Conservation (phyloP, 2,797 vertebrate genomes). For the Onychomys torridus region DNA sequence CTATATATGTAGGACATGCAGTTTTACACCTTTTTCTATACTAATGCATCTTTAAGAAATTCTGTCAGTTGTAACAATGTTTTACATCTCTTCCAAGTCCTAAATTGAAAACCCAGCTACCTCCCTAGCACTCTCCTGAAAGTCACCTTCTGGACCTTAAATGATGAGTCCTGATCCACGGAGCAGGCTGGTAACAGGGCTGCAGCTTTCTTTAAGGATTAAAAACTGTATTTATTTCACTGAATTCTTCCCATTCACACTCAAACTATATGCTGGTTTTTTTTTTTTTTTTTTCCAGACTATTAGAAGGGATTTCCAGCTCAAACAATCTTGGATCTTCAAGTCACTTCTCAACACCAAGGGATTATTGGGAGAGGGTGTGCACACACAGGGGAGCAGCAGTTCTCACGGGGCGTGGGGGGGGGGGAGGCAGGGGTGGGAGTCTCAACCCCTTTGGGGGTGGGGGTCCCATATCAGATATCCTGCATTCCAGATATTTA, state of each 20-base stretch:
- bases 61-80: not conserved
- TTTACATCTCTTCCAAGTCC: slow-evolving; percentile 43
- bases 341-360: not conserved
- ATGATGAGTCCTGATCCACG: not conserved
- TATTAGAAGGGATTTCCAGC: not conserved
- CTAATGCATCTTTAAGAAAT: slow-evolving; percentile 1
- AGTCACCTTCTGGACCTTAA: not conserved
- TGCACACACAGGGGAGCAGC: not conserved
- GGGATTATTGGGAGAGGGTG: not conserved
- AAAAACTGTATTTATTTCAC: not conserved
- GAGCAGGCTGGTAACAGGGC: not conserved
- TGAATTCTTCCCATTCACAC: not conserved
- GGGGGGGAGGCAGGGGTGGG: too few relatives aligned
- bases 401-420: too few relatives aligned
- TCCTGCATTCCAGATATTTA: not conserved
- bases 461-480: too few relatives aligned
- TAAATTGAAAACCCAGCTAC: not conserved
- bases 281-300: not conserved
- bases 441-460: not conserved
- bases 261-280: not conserved
- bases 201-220: slow-evolving; percentile 6
- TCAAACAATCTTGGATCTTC: slow-evolving; percentile 3
- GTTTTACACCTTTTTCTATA: not conserved
- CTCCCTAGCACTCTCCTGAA: not conserved
- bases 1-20: not conserved